Evolutionary conservation across 2,797 vertebrate genomes (phyloP), one percentile per base, ranked within the genome.

Genomic region (Crax fasciolata): DNA sequence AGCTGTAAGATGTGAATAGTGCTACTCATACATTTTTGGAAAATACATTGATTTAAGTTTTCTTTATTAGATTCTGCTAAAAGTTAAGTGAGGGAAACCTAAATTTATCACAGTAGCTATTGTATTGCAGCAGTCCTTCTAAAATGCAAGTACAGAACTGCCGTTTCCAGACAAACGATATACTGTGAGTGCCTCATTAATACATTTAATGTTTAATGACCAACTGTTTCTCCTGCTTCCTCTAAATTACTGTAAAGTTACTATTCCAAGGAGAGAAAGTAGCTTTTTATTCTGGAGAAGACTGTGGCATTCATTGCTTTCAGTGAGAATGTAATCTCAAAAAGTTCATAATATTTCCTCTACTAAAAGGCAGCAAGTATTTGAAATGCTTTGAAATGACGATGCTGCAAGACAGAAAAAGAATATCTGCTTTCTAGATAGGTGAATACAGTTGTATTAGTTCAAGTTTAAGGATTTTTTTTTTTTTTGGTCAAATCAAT

Each of bases 191-290:
- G 67, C 85, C 67, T 83, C 59, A 52, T 94, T 97, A 94, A 81
- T 96, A 86, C 57, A 82, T 88, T 91, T 71, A 49, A 86, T 87
- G 71, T 91, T 93, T 96, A 94, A 94, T 88, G 85, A 96, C 83
- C 93, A 90, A 87, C 89, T 96, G 70, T 90, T 96, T 91, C 83
- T 95, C 59, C 83, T 19, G 28, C 67, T 94, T 96, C 87, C 94
- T 91, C 85, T 71, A 95, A 93, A 93, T 95, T 94, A 90, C 87
- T 94, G 87, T 94, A 57, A 94, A 92, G 89, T 94, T 94, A 79
- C 94, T 95, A 88, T 93, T 96, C 80, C 80, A 94, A 73, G 91
- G 74, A 89, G 71, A 94, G 52, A 94, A 96, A 92, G 89, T 91
- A 93, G 71, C 83, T 96, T 93, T 94, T 94, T 94, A 90, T 96